These are phyloP conservation scores for Melanotaenia pygmaea DNA, from an alignment of 2,797 vertebrate species.

Conservation along the genomic window DNA sequence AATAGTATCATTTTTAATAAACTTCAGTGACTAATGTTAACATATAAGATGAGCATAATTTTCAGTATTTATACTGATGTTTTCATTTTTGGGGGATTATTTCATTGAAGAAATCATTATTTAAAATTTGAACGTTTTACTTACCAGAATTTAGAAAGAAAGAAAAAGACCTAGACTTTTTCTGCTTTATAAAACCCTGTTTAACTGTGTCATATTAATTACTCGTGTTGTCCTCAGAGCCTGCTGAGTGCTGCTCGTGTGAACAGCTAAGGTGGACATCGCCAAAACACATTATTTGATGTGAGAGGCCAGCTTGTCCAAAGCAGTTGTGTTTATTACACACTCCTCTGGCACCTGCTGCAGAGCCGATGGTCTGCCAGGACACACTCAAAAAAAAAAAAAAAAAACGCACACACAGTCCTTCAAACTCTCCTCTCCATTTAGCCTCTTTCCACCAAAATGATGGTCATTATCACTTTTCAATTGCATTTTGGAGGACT, in stretches of 20 bases:
- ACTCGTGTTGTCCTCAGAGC: constrained; percentile 56
- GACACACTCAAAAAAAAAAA: constrained; percentile 26
- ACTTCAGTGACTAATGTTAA: neutral
- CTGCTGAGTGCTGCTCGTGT: constrained; percentile 52
- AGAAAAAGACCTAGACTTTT: neutral
- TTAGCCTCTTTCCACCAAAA: constrained; percentile 62
- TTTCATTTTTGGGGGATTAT: neutral
- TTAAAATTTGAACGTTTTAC: neutral
- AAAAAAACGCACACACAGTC: constrained; percentile 33
- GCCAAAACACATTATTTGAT: constrained; percentile 81
- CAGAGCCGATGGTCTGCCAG: constrained; percentile 73
- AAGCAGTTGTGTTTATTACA: constrained; percentile 82
- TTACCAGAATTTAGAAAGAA: neutral
- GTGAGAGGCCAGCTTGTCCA: constrained; percentile 83
- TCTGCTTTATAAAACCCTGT: neutral
- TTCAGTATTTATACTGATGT: neutral
- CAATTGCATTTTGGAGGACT: constrained; percentile 56
- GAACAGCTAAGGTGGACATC: constrained; percentile 70
- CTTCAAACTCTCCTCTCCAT: constrained; percentile 57
- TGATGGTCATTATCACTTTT: constrained; percentile 65
- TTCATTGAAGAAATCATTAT: neutral
- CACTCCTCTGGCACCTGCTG: constrained; percentile 83
- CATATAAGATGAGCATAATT: neutral
- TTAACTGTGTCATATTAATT: constrained; percentile 32
- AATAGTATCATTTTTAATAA: neutral